A percentile compares a stretch with the other conserved stretches of the same genome.
Evolutionary conservation across 2,113 vertebrate species (phyloP).

Genomic region (Fregata magnificens): DNA sequence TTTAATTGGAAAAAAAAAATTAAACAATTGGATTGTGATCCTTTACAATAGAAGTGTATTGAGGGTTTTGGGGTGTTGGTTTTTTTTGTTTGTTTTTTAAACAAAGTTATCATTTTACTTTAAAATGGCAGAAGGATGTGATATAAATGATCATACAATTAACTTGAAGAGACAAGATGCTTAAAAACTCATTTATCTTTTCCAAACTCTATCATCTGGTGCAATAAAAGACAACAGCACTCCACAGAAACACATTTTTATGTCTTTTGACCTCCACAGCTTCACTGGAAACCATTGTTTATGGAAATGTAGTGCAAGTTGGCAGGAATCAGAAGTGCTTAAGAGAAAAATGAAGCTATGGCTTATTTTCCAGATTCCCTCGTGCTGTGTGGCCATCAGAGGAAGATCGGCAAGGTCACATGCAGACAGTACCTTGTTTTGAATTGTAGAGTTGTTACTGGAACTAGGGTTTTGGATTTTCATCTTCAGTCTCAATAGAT

Average conservation of each 20-base stretch:
- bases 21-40: not conserved
- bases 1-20: not conserved
- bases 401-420: not conserved
- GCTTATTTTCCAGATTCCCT: not conserved
- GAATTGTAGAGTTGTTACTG: not conserved
- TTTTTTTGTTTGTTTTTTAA: not conserved
- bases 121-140: not conserved
- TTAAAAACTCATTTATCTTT: not conserved
- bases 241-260: not conserved
- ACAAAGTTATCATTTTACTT: not conserved
- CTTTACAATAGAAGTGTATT: not conserved
- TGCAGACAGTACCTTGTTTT: not conserved
- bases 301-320: not conserved
- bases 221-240: not conserved
- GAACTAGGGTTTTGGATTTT: not conserved
- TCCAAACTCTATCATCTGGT: not conserved
- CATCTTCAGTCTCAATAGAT: not conserved
- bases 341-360: not conserved
- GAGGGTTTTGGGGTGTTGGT: accelerated
- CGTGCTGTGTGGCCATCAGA: not conserved
- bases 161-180: not conserved
- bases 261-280: not conserved
- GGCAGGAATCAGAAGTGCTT: not conserved
- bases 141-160: not conserved
- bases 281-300: not conserved